phyloP scores from a whole-genome alignment of 1,140 invertebrate genomes.

The Drosophila rufa region DNA sequence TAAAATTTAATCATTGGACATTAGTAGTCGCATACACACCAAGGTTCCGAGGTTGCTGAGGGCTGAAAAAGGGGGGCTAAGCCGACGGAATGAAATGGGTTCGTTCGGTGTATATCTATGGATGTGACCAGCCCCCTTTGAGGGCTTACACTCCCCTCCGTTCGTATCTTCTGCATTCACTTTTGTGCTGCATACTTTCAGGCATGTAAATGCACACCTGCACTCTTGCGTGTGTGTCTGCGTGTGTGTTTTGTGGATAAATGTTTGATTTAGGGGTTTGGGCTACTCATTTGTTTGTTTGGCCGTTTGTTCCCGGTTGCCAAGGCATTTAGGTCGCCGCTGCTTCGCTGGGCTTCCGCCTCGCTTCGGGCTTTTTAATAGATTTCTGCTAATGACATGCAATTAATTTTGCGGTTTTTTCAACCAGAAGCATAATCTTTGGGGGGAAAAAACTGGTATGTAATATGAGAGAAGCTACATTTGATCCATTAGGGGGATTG shows the following conservation, averaged over 20 bases:
- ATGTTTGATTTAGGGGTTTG: conserved; percentile 66
- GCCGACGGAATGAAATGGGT: conserved; percentile 14
- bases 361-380: conserved; percentile 48
- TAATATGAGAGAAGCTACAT: conserved; percentile 2
- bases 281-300: conserved; percentile 27
- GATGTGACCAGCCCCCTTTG: conserved; percentile 17
- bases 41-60: conserved; percentile 33
- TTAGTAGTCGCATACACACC: conserved; percentile 63
- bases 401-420: conserved; percentile 72
- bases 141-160: conserved; percentile 3
- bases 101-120: no score
- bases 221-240: not conserved
- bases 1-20: conserved; percentile 83
- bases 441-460: not conserved
- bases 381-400: conserved; percentile 73
- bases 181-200: conserved; percentile 51
- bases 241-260: conserved; percentile 36
- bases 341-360: conserved; percentile 8
- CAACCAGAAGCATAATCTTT: conserved; percentile 36
- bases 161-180: conserved; percentile 19
- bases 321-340: conserved; percentile 56
- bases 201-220: conserved; percentile 43
- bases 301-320: conserved; percentile 24
- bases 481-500: conserved; percentile 6
- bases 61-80: conserved; percentile 4